Conservation (phyloP, 2,113 vertebrate genomes). For the Microcebus murinus region DNA sequence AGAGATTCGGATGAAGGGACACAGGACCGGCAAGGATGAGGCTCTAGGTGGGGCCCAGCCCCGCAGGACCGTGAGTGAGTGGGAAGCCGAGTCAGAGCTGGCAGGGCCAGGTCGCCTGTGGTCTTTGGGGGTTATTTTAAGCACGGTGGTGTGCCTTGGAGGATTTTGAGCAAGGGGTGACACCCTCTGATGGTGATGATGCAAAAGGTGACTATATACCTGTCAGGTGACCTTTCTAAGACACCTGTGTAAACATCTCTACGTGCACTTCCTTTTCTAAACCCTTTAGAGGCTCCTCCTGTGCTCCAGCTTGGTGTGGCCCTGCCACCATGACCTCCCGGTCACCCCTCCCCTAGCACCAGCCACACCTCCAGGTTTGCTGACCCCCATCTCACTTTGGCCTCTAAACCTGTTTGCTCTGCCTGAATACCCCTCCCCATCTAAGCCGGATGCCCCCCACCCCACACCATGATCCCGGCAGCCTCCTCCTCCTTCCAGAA, state of each 20-base stretch:
- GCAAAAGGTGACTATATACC: neutral
- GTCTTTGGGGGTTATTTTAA: neutral
- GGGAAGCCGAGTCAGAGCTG: neutral
- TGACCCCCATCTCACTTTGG: neutral
- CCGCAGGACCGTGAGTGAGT: rapidly evolving
- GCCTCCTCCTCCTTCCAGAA: neutral
- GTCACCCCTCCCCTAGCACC: neutral
- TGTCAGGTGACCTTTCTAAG: neutral
- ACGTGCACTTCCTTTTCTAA: neutral
- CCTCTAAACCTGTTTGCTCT: neutral
- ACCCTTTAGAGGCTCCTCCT: neutral
- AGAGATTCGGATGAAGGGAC: neutral
- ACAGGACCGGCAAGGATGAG: neutral
- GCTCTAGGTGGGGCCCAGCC: neutral
- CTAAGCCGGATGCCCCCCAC: neutral
- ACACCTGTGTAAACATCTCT: neutral
- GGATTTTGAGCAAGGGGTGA: neutral
- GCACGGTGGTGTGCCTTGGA: rapidly evolving
- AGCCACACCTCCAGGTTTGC: neutral
- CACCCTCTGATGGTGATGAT: neutral
- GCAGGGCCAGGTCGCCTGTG: rapidly evolving
- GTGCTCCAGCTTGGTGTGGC: neutral
- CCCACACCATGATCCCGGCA: neutral
- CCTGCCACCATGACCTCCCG: rapidly evolving
- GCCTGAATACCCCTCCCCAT: neutral